Percentiles rank a stretch among this genome's conserved stretches.
Evolutionary conservation across 1,140 invertebrate species (phyloP).

Genomic region (Bombus confusus): DNA sequence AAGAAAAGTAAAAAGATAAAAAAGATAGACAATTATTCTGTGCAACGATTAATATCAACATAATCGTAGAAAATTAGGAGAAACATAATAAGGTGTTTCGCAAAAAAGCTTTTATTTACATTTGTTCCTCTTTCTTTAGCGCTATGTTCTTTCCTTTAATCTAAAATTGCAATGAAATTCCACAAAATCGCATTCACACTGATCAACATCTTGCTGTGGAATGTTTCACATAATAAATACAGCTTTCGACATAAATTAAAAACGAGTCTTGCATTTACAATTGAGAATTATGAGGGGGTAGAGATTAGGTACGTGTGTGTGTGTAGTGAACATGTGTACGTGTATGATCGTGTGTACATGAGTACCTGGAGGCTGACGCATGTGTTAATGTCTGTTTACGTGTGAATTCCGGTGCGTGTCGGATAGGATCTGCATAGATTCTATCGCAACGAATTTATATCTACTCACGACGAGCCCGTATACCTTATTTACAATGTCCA

Average conservation of each 20-base stretch:
- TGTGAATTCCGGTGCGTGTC: slow-evolving; percentile 41
- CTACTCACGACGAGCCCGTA: slow-evolving; percentile 64
- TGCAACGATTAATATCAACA: neutral
- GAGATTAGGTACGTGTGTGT: neutral
- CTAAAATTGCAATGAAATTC: slow-evolving; percentile 70
- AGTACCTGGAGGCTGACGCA: no score
- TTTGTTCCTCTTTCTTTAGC: slow-evolving; percentile 64
- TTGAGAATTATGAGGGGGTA: slow-evolving; percentile 22
- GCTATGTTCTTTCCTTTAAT: slow-evolving; percentile 56
- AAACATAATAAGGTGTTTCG: slow-evolving; percentile 54
- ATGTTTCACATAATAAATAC: slow-evolving; percentile 71
- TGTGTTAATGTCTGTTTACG: neutral
- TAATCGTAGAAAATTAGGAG: slow-evolving; percentile 16
- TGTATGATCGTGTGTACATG: neutral
- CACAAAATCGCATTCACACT: slow-evolving; percentile 61
- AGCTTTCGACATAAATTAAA: slow-evolving; percentile 67
- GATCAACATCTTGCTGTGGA: slow-evolving; percentile 56
- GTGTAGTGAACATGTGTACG: neutral
- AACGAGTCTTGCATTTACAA: slow-evolving; percentile 67
- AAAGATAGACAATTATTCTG: neutral
- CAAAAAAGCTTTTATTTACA: slow-evolving; percentile 72
- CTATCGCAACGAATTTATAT: slow-evolving; percentile 53
- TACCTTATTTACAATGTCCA: slow-evolving; percentile 69
- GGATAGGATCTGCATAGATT: slow-evolving; percentile 49
- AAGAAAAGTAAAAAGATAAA: neutral